These are phyloP conservation scores for Drosophila trichaetosa DNA, from an alignment of 2,888 invertebrate genomes.

Conservation along the genomic window DNA sequence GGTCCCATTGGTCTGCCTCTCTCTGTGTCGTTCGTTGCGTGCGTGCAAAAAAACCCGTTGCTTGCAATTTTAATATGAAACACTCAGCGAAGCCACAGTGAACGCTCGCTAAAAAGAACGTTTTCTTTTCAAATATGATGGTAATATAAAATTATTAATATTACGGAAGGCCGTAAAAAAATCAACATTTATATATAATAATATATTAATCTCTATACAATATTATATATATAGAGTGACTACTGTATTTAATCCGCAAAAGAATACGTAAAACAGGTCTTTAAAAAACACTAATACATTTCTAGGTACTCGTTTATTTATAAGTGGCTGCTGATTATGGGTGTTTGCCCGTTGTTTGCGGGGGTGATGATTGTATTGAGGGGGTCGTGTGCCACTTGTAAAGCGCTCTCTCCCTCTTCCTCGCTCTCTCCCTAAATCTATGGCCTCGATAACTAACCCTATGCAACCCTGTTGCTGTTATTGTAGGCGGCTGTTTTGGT, in stretches of 20 bases:
- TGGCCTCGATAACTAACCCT: slow-evolving; percentile 14
- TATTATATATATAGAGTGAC: background rate
- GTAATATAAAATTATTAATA: background rate
- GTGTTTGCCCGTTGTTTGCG: background rate
- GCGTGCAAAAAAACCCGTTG: slow-evolving; percentile 11
- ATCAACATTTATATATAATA: background rate
- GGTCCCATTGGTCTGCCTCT: slow-evolving; percentile 28
- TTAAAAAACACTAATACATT: slow-evolving; percentile 20
- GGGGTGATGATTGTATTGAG: background rate
- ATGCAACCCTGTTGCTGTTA: slow-evolving; percentile 16
- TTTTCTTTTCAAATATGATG: background rate
- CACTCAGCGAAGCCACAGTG: background rate
- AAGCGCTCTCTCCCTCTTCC: background rate
- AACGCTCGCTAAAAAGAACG: background rate
- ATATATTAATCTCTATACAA: background rate
- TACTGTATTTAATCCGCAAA: background rate
- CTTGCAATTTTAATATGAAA: slow-evolving; percentile 20
- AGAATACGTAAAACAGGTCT: background rate
- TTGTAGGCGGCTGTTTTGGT: slow-evolving; percentile 19
- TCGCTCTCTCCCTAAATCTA: background rate
- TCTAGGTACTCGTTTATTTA: slow-evolving; percentile 25
- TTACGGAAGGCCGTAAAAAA: background rate
- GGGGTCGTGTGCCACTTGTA: slow-evolving; percentile 13
- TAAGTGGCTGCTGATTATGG: slow-evolving; percentile 21
- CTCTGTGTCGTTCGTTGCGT: slow-evolving; percentile 7